Base-by-base conservation (phyloP, 1,140 invertebrate genomes). In the Drosophila kikkawai region DNA sequence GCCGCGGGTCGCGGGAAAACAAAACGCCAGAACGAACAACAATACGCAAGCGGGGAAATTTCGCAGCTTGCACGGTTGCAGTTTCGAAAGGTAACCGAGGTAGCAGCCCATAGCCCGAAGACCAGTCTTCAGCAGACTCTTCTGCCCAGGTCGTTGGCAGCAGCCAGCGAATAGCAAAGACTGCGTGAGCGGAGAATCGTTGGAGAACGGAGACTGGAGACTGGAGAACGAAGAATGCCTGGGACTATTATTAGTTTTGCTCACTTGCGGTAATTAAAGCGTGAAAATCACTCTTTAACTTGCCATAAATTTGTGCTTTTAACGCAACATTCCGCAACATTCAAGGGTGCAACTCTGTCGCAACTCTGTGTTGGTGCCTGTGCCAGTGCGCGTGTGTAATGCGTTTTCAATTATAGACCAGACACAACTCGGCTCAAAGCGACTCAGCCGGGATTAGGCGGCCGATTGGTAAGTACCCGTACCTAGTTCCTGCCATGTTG, bases 281-380 rank as follows among this genome's bases (percentile, higher is more conserved):
- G 91, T 92, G 87, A 90, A 92, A 92, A 92, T 92, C 84, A 86
- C 87, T 91, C 79, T 92, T 92, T 92, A 92, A 92, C 84, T 92
- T 90, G 70, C 76, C 84, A 91, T 92, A 88, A 92, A 92, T 92
- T 88, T 73, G 79, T 86, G 87, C 87, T 81, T 78, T 92, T 86
- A 91, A 82, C 82, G 66, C 70, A 87, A 82, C 79, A 69, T 68
- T 82, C 64, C 82, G 61, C 47, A 48, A n/a, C 47, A 51, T 45
- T 51, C 64, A 37, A 34, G 45, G 34, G 26, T 48, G 58, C 67
- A 61, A 63, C 66, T 58, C n/a, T 59, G 42, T 48, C 45, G 65
- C 34, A 17, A 50, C 22, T 32, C 48, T 17, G 48, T 51, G 48
- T 12, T 19, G 39, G 34, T 51, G 17, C 68, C 32, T 0, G 42